Conservation (phyloP, 2,888 invertebrate species). For the Temnothorax rugatulus region DNA sequence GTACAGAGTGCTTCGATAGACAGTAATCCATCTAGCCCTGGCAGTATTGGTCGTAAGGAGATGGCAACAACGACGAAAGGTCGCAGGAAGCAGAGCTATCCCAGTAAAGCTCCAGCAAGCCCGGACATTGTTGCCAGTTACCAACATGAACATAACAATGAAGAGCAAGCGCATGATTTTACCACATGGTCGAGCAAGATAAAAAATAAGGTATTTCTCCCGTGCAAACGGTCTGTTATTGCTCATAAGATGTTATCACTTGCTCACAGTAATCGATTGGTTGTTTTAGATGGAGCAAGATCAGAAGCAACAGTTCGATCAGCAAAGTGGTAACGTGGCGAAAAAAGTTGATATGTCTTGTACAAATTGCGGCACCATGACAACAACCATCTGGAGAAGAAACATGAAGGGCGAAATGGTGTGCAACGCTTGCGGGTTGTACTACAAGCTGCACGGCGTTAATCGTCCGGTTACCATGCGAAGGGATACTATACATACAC, state of each 20-base stretch:
- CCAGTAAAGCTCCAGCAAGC: constrained; percentile 89
- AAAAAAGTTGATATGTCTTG: constrained; percentile 93
- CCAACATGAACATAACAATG: constrained; percentile 80
- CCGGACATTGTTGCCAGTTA: constrained; percentile 82
- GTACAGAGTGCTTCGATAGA: constrained; percentile 83
- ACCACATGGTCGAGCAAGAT: constrained; percentile 84
- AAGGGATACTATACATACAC: constrained; percentile 97
- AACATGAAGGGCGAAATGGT: constrained; percentile 99
- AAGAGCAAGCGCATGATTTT: constrained; percentile 85
- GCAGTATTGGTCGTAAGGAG: constrained; percentile 86
- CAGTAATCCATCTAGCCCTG: constrained; percentile 85
- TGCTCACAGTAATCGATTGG: neutral
- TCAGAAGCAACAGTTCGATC: constrained; percentile 81
- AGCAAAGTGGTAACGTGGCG: constrained; percentile 79
- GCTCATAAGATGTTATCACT: neutral
- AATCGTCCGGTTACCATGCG: constrained; percentile 98
- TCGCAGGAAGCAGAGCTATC: constrained; percentile 94
- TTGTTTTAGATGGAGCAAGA: constrained; percentile 78
- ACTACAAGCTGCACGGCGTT: constrained; percentile 98
- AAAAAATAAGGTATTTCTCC: constrained; percentile 75
- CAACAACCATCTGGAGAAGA: constrained; percentile 98
- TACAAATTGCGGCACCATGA: constrained; percentile 98
- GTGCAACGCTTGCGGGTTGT: constrained; percentile 99
- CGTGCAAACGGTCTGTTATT: no score
- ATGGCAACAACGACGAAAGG: constrained; percentile 87